Base-by-base conservation (phyloP, 1,140 invertebrate genomes). In the Lepidurus apus region DNA sequence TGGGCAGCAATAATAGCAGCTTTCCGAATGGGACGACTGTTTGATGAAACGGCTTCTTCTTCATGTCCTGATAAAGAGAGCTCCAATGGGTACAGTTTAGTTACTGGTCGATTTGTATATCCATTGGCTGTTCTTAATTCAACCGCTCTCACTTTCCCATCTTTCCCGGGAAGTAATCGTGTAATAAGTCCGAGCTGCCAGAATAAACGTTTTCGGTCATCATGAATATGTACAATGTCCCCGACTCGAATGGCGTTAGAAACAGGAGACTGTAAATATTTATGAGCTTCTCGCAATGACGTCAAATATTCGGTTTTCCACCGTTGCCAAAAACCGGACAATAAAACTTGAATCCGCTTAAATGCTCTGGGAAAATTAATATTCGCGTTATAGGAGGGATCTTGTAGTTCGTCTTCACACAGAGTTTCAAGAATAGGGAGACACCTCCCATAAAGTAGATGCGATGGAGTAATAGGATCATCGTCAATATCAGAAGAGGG, bases 31-130 rank as follows among this genome's bases (percentile, higher is more conserved):
- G 26, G 26, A 26, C 26, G 26, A 26, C 26, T 26, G 26, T 26
- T 26, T 26, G 26, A 26, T 26, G 26, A 26, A 26, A 26, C 26
- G 26, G 26, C 26, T 26, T 26, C 26, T 26, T 26, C 26, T 26
- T 26, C 26, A 26, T 26, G 26, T 26, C 26, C 26, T 26, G 26
- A 26, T 26, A 26, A 26, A 26, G 73, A 26, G 9, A 74, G 3
- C 42, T 74, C 73, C 73, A 74, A 34, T 9, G 73, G 73, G 17
- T 74, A 74, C 73, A 74, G 1, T 7, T 74, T 74, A 10, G 73
- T 26, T 10, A 74, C 17, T 17, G 73, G 73, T 10, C 73, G 73
- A 34, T 74, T 74, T 9, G 73, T 74, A 26, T 74, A 26, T 74
- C 73, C 73, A 26, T n/a, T 17, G 8, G 4, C 73, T 1, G 24